Percentiles rank a stretch among this genome's conserved stretches.
Evolutionary conservation across 2,888 invertebrate genomes (phyloP).

Genomic region (Catocala sponsa): DNA sequence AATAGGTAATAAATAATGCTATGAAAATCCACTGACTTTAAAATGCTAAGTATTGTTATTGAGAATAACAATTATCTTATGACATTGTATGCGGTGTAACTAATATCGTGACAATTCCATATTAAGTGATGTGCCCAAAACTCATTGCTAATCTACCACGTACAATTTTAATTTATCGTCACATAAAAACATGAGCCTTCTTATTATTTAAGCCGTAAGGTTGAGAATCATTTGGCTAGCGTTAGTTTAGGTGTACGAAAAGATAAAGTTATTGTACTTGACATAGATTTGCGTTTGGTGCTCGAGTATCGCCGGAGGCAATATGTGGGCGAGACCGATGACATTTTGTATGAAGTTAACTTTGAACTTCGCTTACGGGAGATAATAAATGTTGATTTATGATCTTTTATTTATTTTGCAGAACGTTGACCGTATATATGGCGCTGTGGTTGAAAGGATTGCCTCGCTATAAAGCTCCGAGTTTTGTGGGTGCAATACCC

Average conservation of each 20-base stretch:
- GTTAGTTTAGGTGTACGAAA: slow-evolving; percentile 9
- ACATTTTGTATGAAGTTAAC: slow-evolving; percentile 53
- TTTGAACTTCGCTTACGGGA: slow-evolving; percentile 46
- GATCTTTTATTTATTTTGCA: no score
- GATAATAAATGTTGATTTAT: no score
- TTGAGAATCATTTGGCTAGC: slow-evolving; percentile 15
- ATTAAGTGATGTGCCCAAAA: slow-evolving; percentile 55
- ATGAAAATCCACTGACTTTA: no score
- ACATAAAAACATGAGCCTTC: slow-evolving; percentile 1
- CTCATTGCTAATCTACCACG: slow-evolving; percentile 47
- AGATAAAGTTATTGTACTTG: slow-evolving; percentile 61
- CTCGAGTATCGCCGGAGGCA: slow-evolving; percentile 55
- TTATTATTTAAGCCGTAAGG: slow-evolving; percentile 20
- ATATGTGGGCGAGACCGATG: slow-evolving; percentile 64
- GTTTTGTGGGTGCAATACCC: no score
- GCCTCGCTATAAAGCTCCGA: no score
- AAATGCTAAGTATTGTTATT: no score
- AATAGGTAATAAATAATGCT: no score
- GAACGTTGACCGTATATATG: no score
- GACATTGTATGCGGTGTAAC: slow-evolving; percentile 41
- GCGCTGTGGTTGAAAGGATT: no score
- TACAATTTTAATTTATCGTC: slow-evolving; percentile 22
- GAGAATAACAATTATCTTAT: slow-evolving; percentile 15
- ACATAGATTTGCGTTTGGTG: slow-evolving; percentile 67
- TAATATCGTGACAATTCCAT: slow-evolving; percentile 63